Conservation (phyloP, 2,797 vertebrate genomes). For the Muscicapa comitata region DNA sequence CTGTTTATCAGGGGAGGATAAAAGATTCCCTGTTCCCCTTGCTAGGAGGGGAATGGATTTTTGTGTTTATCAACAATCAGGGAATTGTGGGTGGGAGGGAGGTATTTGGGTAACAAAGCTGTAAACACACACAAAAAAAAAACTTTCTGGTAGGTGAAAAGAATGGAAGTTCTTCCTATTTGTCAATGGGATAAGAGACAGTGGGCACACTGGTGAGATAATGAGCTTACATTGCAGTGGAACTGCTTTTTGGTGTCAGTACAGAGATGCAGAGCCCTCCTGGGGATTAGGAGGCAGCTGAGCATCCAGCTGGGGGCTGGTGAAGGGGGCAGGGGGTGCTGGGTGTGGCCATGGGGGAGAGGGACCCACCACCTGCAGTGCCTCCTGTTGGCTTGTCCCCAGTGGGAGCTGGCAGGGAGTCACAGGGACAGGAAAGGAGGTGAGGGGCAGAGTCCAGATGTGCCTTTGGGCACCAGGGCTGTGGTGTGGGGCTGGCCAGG, state of each 20-base stretch:
- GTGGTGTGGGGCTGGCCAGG: fast-evolving
- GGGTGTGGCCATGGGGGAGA: fast-evolving
- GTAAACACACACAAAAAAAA: not conserved
- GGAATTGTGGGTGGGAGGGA: not conserved
- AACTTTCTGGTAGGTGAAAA: not conserved
- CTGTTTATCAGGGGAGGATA: slow-evolving; percentile 22
- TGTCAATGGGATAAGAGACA: not conserved
- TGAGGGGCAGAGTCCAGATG: not conserved
- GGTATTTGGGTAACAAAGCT: not conserved
- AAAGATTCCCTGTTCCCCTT: not conserved
- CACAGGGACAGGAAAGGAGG: fast-evolving
- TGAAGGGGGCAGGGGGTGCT: not conserved
- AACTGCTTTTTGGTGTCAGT: not conserved
- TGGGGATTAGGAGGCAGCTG: not conserved
- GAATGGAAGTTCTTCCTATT: not conserved
- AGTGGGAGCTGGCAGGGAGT: not conserved
- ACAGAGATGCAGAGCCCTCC: not conserved
- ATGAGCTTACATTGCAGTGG: not conserved
- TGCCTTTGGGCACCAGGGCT: not conserved
- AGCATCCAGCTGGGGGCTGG: not conserved
- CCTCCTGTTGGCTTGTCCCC: fast-evolving
- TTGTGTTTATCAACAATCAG: not conserved
- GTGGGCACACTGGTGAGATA: not conserved
- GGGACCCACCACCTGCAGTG: fast-evolving
- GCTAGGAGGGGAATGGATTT: slow-evolving; percentile 21